These are phyloP conservation scores for Hybos culiciformis DNA, from an alignment of 2,888 invertebrate genomes.

Conservation along the genomic window DNA sequence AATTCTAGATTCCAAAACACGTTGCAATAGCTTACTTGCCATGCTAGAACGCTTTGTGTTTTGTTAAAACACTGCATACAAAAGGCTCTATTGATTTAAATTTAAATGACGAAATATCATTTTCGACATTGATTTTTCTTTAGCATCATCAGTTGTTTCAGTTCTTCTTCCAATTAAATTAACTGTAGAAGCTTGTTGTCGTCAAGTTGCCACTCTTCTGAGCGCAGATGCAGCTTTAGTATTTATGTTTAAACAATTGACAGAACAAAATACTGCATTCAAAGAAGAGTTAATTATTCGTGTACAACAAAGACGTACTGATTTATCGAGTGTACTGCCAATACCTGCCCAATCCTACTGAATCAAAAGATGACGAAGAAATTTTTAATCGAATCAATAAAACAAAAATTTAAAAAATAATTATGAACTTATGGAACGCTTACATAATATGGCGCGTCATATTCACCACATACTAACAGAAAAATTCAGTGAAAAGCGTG, in stretches of 20 bases:
- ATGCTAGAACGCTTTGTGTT: no score
- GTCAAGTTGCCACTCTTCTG: background rate
- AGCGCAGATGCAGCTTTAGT: background rate
- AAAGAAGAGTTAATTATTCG: background rate
- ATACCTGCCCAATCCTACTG: background rate
- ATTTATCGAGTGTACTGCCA: background rate
- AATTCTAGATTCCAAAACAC: slow-evolving; percentile 12
- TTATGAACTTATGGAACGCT: background rate
- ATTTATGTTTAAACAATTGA: background rate
- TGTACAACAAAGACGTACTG: background rate
- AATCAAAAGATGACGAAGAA: background rate
- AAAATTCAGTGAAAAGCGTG: no score
- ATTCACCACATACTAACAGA: no score
- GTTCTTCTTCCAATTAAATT: background rate
- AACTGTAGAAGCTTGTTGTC: slow-evolving; percentile 1
- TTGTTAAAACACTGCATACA: slow-evolving; percentile 14
- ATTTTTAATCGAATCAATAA: background rate
- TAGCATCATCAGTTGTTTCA: background rate
- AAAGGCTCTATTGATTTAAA: slow-evolving; percentile 16
- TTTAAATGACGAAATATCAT: slow-evolving; percentile 9
- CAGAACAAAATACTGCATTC: background rate
- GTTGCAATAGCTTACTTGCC: slow-evolving; percentile 11
- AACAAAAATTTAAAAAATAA: background rate
- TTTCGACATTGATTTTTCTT: slow-evolving; percentile 1
- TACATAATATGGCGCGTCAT: background rate